Conservation (phyloP, 2,888 invertebrate genomes). For the Drosophila silvestris region DNA sequence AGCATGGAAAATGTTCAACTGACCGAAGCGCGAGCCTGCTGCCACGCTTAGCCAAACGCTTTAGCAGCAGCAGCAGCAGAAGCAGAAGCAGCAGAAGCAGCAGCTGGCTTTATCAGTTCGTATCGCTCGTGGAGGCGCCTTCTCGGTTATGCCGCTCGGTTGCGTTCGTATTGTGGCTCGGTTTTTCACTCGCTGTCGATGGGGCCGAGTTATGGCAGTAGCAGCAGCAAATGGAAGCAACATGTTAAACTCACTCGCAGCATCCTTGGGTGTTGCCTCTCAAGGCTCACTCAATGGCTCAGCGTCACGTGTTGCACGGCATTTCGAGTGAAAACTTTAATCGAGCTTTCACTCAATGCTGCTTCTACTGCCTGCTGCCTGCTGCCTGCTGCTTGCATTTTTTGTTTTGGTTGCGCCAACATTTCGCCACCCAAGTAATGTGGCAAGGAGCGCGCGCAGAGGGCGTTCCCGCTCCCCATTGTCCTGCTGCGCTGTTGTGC, state of each 20-base stretch:
- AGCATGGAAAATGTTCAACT: constrained; percentile 81
- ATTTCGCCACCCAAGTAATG: constrained; percentile 31
- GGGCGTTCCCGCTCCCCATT: constrained; percentile 36
- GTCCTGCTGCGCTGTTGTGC: constrained; percentile 21
- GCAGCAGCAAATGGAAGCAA: constrained; percentile 61
- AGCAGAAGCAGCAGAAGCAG: constrained; percentile 13
- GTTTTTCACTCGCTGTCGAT: constrained; percentile 37
- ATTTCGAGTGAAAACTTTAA: constrained; percentile 68
- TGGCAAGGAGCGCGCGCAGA: constrained; percentile 39
- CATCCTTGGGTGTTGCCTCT: constrained; percentile 69
- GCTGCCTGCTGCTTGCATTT: constrained; percentile 53
- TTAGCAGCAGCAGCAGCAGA: constrained; percentile 18
- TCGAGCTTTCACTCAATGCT: constrained; percentile 44
- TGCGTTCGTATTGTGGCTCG: constrained; percentile 15
- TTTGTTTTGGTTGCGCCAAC: constrained; percentile 65
- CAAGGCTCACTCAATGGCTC: constrained; percentile 56
- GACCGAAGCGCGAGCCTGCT: constrained; percentile 72
- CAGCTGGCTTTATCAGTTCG: constrained; percentile 75
- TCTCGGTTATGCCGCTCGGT: constrained; percentile 11
- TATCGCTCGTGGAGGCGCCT: constrained; percentile 41
- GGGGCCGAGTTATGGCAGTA: constrained; percentile 16
- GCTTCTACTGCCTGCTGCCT: constrained; percentile 27
- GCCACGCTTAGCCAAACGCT: constrained; percentile 67
- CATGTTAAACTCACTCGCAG: constrained; percentile 70
- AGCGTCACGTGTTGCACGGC: constrained; percentile 73